Base-by-base conservation (phyloP, 2,888 invertebrate genomes). In the Thelaira solivaga region DNA sequence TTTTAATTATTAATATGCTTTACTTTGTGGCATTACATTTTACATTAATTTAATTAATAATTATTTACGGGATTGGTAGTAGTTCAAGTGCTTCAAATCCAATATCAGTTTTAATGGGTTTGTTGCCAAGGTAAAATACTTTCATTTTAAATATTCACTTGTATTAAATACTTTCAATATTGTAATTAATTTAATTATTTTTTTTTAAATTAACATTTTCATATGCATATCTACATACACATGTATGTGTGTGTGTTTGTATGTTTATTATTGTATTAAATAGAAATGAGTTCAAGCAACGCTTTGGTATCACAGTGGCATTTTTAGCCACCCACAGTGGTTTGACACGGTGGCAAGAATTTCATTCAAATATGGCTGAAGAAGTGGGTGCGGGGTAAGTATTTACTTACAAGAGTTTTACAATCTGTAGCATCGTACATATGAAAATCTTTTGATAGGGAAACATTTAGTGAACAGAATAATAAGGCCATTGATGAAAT, bases 261-360 rank as follows among this genome's bases (percentile, higher is more conserved):
- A 45, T 61, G 2, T 61, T 36, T 74, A 47, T 41, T 34, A n/a
- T 67, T 68, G 8, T 57, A 57, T 72, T 76, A 26, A 79, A 62
- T 91, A 96, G 96, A 91, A 92, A 93, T 87, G 94, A 95, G 88
- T 93, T 96, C 85, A 94, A 95, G 84, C 93, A 94, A 89, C 92
- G 95, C 64, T 95, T 95, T 85, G 96, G 96, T 55, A 93, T 95
- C 84, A 94, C 94, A 49, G 92, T 95, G 51, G 95, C 96, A 1
- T 97, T 97, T 89, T 90, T 97, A 85, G 94, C 97, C 45, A 97
- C 97, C 0, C 94, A 96, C 87, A 96, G 96, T 85, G 97, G 97
- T 0, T 91, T 97, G 2, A 96, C 96, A 0, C 91, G 97, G 76
- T 97, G 97, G 96, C 94, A 95, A 84, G 95, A 95, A 64, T 92